Base-by-base conservation (phyloP, 2,888 invertebrate genomes). In the Megamerina dolium region DNA sequence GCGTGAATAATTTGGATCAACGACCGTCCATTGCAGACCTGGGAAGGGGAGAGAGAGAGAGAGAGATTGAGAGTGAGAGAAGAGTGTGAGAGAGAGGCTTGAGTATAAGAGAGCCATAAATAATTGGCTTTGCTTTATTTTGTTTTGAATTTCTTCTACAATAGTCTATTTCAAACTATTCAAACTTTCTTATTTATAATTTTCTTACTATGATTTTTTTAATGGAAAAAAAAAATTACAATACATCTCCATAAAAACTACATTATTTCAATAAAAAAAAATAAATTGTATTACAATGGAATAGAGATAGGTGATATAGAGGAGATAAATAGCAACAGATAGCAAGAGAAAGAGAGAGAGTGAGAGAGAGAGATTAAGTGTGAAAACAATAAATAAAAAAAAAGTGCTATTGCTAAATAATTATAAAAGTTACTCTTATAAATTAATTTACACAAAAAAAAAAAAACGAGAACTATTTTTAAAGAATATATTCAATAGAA, bases 21-120 rank as follows among this genome's bases (percentile, higher is more conserved):
- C 80, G 77, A 86, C 82, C 74, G 83, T 83, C 87, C 87, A 87
- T 76, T 85, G 86, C 75, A 84, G 81, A 78, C 85, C 86, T 86
- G 82, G 79, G 80, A 79, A 75, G 75, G 77, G 78, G 70, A 70
- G 68, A 65, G 69, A 66, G 66, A 62, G 48, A 48, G 47, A 48
- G 39, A 38, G 66, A 62, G 48, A 48, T 45, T 46, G 39, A 38
- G 54, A 54, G 53, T 58, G 59, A 56, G 55, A 54, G 56, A 60
- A 50, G 58, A 60, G 59, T 61, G 62, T 60, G 57, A 55, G 59
- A 57, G 63, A 64, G 60, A 59, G 56, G 58, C 51, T 50, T 52
- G 46, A 42, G 42, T 49, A 39, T 33, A 49, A 56, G 60, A 62
- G 61, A 60, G 60, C 58, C 58, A 57, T 58, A 54, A 66, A 68